A percentile compares a stretch with the other conserved stretches of the same genome.
Conservation (phyloP, 2,797 vertebrate genomes). For the Eulemur albifrons region DNA sequence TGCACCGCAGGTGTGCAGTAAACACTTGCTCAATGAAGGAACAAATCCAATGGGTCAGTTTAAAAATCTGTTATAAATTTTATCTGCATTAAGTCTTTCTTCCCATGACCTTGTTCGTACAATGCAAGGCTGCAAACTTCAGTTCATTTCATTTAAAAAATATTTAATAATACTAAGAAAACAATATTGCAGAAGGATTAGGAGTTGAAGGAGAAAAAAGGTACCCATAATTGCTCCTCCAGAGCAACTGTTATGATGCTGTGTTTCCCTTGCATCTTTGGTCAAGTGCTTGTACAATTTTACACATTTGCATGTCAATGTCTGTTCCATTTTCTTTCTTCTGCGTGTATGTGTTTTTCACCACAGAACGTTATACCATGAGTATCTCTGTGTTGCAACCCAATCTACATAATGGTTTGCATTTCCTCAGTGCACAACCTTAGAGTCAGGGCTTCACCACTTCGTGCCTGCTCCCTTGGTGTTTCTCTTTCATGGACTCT, state of each 20-base stretch:
- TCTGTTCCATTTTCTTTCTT: neutral
- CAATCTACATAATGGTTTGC: neutral
- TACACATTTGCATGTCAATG: neutral
- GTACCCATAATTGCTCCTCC: neutral
- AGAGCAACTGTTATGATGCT: neutral
- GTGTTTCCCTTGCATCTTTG: neutral
- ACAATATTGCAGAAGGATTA: neutral
- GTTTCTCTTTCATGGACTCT: neutral
- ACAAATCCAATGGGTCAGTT: neutral
- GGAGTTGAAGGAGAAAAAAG: neutral
- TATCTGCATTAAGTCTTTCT: neutral
- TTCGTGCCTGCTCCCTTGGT: neutral
- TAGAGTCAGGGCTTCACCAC: neutral
- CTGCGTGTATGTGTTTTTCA: neutral
- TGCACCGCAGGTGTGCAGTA: neutral
- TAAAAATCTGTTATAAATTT: neutral
- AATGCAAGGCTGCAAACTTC: neutral
- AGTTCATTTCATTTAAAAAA: neutral
- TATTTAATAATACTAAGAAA: neutral
- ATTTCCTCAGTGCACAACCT: too few relatives aligned
- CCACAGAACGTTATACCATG: neutral
- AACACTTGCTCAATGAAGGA: neutral
- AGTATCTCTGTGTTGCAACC: neutral
- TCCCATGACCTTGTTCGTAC: neutral
- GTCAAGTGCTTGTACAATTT: neutral